phyloP scores from a whole-genome alignment of 2,797 vertebrate species.

The Vireo griseus region DNA sequence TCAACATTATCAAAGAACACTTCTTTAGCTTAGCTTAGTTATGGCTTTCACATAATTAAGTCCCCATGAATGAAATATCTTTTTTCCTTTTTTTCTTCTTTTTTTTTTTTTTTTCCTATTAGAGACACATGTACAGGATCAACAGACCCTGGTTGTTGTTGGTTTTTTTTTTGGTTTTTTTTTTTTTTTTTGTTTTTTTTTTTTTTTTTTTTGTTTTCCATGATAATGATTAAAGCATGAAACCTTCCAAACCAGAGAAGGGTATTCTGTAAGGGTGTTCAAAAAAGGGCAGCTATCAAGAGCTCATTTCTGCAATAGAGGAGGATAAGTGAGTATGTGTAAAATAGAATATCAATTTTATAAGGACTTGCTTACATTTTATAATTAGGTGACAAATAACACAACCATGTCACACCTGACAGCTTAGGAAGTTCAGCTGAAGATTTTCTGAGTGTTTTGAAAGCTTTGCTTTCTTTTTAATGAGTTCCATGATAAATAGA shows the following conservation, averaged over 20 bases:
- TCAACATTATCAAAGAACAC: neutral
- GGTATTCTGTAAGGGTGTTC: neutral
- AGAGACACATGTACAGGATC: neutral
- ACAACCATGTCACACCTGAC: neutral
- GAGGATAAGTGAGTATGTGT: neutral
- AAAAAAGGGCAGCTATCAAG: neutral
- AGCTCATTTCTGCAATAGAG: neutral
- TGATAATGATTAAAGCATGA: accelerated
- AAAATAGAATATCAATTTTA: neutral
- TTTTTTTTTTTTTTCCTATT: neutral
- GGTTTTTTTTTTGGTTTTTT: accelerated
- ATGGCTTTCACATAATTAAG: neutral
- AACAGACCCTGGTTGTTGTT: no score
- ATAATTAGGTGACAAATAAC: neutral
- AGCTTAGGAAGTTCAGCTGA: neutral
- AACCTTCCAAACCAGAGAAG: neutral
- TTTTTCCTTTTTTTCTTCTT: accelerated
- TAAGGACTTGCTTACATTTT: neutral
- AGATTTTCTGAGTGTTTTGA: neutral
- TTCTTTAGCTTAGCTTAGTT: neutral
- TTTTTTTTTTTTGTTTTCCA: neutral
- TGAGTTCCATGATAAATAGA: neutral
- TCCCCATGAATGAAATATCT: neutral
- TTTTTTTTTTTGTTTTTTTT: accelerated
- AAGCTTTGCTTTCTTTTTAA: neutral